Evolutionary conservation across 2,797 vertebrate genomes (phyloP), one percentile per base, ranked within the genome.

Genomic region (Xenopus petersii): DNA sequence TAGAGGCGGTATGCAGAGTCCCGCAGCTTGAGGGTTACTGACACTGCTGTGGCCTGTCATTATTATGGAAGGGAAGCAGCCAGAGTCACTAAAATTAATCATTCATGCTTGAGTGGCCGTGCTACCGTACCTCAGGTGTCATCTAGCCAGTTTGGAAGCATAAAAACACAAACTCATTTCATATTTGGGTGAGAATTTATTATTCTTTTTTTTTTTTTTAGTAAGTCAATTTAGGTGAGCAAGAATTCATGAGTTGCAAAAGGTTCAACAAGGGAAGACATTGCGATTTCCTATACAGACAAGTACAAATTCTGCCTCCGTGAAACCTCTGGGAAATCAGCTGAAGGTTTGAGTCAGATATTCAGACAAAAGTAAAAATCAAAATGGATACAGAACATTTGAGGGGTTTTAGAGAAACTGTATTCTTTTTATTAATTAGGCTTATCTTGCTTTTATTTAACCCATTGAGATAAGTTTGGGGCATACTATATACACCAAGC

Each of bases 271-370:
- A 30, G 17, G n/a, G 12, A 51, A 61, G 21, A 13, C 15, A 49
- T 48, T 73, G 47, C 62, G 51, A 61, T 67, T 61, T 67, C 16
- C 56, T 42, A 30, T 58, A 65, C 17, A 67, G 47, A 12, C 12
- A 15, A 51, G 46, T 67, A 13, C 46, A 61, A 24, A 36, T 74
- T 61, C 46, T 33, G 36, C 8, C 42, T 61, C 10, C 51, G 64
- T 21, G 49, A 61, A 51, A 42, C 64, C 71, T 48, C 54, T 10
- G 54, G 71, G 63, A 66, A 73, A 66, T 73, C 63, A 58, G 21
- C 17, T 42, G 8, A 9, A 42, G 5, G 26, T 30, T 30, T 30
- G 2, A 30, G 26, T 30, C 26, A 30, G 26, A 30, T 30, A 30
- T 30, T 30, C 26, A 30, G 26, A 30, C 26, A 30, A 30, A 30